These are phyloP conservation scores for Drosophila kuntzei DNA, from an alignment of 2,888 invertebrate genomes.

Conservation along the genomic window DNA sequence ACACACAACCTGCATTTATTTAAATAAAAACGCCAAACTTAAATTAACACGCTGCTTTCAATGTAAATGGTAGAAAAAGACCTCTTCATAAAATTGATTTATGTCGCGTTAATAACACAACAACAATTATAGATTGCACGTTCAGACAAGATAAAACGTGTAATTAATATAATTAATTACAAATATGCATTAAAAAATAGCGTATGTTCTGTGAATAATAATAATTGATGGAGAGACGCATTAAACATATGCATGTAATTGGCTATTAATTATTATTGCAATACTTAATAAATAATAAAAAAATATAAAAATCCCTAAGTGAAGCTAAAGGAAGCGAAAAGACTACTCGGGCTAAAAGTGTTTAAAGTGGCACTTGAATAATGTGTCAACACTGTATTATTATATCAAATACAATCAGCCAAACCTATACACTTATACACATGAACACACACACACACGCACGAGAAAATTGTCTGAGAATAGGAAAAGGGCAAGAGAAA, in stretches of 20 bases:
- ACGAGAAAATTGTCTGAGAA: slow-evolving; percentile 2
- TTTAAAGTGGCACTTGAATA: slow-evolving; percentile 57
- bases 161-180: slow-evolving; percentile 66
- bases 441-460: background rate
- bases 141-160: slow-evolving; percentile 38
- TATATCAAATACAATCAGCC: slow-evolving; percentile 60
- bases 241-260: slow-evolving; percentile 54
- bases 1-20: background rate
- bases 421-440: slow-evolving; percentile 18
- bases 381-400: slow-evolving; percentile 72
- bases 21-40: slow-evolving; percentile 29
- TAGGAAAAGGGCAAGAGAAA: slow-evolving; percentile 15
- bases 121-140: slow-evolving; percentile 35
- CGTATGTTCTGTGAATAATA: slow-evolving; percentile 43
- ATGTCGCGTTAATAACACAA: slow-evolving; percentile 61
- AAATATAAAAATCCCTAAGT: background rate
- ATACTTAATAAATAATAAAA: slow-evolving; percentile 8
- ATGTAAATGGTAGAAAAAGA: slow-evolving; percentile 12
- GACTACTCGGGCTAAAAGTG: slow-evolving; percentile 12
- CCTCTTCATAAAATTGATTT: slow-evolving; percentile 57
- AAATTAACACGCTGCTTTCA: slow-evolving; percentile 56
- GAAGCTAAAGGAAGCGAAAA: background rate
- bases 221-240: slow-evolving; percentile 49
- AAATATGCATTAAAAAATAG: slow-evolving; percentile 17
- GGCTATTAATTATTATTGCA: slow-evolving; percentile 40